Conservation (phyloP, 2,113 vertebrate genomes). For the Baryphthengus martii region DNA sequence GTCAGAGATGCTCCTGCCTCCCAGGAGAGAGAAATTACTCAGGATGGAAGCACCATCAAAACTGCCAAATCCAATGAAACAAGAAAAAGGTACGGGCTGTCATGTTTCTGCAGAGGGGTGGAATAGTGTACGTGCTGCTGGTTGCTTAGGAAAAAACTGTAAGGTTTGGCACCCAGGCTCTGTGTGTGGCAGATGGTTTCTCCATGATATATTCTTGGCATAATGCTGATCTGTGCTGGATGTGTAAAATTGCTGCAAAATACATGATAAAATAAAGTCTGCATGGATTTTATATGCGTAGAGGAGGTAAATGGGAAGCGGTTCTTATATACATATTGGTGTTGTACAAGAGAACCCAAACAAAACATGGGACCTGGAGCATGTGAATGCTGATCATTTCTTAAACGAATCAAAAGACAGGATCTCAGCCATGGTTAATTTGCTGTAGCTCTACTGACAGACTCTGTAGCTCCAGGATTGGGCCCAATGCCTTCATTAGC, state of each 20-base stretch:
- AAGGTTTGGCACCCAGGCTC: not conserved
- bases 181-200: not conserved
- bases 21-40: constrained; percentile 85
- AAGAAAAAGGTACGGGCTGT: constrained; percentile 86
- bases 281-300: not conserved
- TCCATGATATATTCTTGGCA: not conserved
- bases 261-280: not conserved
- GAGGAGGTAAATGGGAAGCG: not conserved
- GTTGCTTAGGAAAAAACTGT: not conserved
- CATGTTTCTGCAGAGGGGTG: not conserved
- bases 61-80: constrained; percentile 84
- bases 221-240: not conserved
- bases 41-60: constrained; percentile 89
- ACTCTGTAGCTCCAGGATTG: not conserved
- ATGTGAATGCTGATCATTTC: not conserved
- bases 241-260: not conserved
- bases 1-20: constrained; percentile 84
- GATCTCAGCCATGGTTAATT: not conserved
- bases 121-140: not conserved
- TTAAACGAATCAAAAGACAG: not conserved
- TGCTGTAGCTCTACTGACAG: not conserved
- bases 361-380: rapidly evolving
- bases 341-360: not conserved
- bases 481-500: not conserved
- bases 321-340: not conserved